Base-by-base conservation (phyloP, 2,797 vertebrate species). In the Syngnathus rostellatus region DNA sequence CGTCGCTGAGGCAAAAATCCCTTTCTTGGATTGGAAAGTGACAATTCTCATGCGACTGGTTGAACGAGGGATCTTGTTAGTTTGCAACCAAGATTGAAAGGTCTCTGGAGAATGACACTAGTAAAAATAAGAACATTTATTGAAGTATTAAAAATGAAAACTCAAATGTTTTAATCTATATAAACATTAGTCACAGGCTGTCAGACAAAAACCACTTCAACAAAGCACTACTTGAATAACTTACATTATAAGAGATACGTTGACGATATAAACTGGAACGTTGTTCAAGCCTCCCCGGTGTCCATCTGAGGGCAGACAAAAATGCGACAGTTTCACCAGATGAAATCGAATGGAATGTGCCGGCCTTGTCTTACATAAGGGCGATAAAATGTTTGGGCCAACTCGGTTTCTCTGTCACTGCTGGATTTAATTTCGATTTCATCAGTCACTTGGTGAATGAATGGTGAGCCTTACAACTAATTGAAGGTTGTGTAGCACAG, bases 1-100 rank as follows among this genome's bases (percentile, higher is more conserved):
- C 31, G 31, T 31, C 31, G 3, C 31, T 31, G 31, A 31, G 31
- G 51, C 65, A 65, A 45, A 68, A 38, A 62, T 66, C 62, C 68
- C 68, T 68, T 45, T 43, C 45, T 50, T 19, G 43, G 54, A 53
- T 9, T 45, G 58, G n/a, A 45, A 68, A 60, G 41, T 21, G 11
- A 10, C 40, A 31, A 38, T 41, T 45, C 57, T 55, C 51, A 25
- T 68, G 31, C 31, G 3, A 31, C 31, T 31, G 31, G 31, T 31
- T 31, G 31, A 31, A 3, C 31, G 3, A 31, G 31, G 31, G 31
- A 31, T 31, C 31, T 31, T 31, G 59, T 45, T 64, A 17, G 43
- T 43, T 43, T 50, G n/a, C 43, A 64, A 66, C 70, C 62, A 14
- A 12, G 50, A 60, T 48, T 19, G 51, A 38, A 55, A 23, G 12